phyloP scores from a whole-genome alignment of 2,888 invertebrate species.

The Allolobophora icterica region DNA sequence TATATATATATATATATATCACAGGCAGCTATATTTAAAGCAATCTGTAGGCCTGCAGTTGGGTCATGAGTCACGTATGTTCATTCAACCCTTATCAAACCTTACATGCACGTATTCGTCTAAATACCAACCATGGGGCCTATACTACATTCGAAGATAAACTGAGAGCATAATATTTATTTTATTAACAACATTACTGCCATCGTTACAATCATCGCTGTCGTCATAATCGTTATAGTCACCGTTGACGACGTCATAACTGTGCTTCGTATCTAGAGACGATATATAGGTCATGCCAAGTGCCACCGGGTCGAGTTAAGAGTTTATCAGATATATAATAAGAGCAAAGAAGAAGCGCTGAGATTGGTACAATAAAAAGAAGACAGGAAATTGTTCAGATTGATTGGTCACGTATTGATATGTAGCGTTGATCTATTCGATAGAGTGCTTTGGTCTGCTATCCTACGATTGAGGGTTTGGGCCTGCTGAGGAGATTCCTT shows the following conservation, averaged over 20 bases:
- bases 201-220: background rate
- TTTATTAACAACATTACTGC: too few relatives aligned
- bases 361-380: too few relatives aligned
- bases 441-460: too few relatives aligned
- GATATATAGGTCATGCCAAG: background rate
- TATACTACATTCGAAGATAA: background rate
- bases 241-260: background rate
- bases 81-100: constrained; percentile 1
- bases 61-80: background rate
- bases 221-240: background rate
- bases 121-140: background rate
- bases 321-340: too few relatives aligned
- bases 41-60: too few relatives aligned
- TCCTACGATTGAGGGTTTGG: too few relatives aligned
- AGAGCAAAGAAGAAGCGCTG: background rate
- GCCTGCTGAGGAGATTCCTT: too few relatives aligned
- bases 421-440: too few relatives aligned
- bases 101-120: background rate
- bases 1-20: background rate
- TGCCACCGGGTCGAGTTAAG: too few relatives aligned
- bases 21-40: too few relatives aligned
- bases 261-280: background rate
- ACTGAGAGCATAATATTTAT: background rate
- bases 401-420: too few relatives aligned
- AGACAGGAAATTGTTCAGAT: too few relatives aligned